A percentile compares a stretch with the other conserved stretches of the same genome.
Evolutionary conservation across 2,113 vertebrate genomes (phyloP).

Genomic region (Antennarius striatus): DNA sequence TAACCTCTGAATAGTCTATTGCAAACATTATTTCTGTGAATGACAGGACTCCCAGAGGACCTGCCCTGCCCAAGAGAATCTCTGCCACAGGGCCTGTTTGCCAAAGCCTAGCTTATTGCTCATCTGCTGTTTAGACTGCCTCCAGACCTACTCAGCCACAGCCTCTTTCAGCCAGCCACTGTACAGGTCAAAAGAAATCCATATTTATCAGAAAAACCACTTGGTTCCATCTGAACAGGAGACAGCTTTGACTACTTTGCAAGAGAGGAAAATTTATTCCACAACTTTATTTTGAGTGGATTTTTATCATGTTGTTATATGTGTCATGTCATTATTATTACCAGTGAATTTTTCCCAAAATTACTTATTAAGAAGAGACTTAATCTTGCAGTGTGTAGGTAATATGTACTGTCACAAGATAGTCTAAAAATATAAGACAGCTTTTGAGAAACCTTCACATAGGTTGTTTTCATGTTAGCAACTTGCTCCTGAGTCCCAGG

Average conservation of each 20-base stretch:
- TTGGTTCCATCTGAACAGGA: neutral
- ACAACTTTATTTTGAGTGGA: too few relatives aligned
- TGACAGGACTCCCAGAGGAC: conserved; percentile 24
- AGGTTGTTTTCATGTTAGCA: conserved; percentile 60
- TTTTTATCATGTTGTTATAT: too few relatives aligned
- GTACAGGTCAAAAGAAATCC: conserved; percentile 10
- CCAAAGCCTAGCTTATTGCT: conserved; percentile 54
- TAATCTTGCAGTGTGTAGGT: too few relatives aligned
- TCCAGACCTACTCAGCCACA: conserved; percentile 39
- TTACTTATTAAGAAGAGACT: too few relatives aligned
- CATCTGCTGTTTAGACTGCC: conserved; percentile 71
- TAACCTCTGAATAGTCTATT: neutral
- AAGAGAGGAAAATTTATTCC: neutral
- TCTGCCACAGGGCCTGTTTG: conserved; percentile 43
- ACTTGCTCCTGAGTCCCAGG: conserved; percentile 44
- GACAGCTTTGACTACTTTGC: neutral
- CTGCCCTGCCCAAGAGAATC: conserved; percentile 31
- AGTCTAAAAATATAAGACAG: too few relatives aligned
- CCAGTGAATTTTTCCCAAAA: too few relatives aligned
- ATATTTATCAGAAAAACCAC: conserved; percentile 8
- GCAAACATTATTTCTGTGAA: conserved; percentile 26
- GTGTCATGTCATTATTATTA: too few relatives aligned
- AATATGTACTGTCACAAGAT: too few relatives aligned
- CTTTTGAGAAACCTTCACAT: neutral
- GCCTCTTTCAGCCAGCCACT: conserved; percentile 25